phyloP scores from a whole-genome alignment of 2,797 vertebrate genomes.

The Cossypha niveicapilla region DNA sequence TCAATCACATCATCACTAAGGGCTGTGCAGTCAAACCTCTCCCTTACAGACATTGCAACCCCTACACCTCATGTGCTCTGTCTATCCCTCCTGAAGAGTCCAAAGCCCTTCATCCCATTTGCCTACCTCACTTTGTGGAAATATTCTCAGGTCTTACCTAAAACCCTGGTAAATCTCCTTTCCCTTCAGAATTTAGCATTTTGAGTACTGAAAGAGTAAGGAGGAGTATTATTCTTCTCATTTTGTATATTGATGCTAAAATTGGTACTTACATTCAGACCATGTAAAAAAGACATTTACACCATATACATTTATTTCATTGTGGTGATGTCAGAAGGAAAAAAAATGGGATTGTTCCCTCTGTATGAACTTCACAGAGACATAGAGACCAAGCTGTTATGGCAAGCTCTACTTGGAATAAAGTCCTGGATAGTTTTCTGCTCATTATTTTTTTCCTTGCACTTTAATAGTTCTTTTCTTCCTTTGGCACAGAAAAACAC shows the following conservation, averaged over 20 bases:
- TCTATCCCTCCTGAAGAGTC: neutral
- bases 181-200: neutral
- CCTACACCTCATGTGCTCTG: neutral
- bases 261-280: neutral
- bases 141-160: neutral
- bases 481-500: neutral
- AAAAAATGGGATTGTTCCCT: neutral
- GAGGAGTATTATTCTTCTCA: neutral
- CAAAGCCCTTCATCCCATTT: neutral
- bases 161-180: neutral
- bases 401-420: neutral
- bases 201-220: neutral
- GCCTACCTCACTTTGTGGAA: neutral
- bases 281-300: neutral
- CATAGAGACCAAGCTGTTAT: rapidly evolving
- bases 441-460: neutral
- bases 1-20: neutral
- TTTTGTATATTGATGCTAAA: neutral
- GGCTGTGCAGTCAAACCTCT: neutral
- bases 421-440: neutral
- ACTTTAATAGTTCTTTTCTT: neutral
- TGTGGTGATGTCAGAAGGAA: neutral
- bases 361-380: neutral
- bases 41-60: neutral
- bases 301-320: neutral